Base-by-base conservation (phyloP, 2,888 invertebrate species). In the Malacosoma neustria region DNA sequence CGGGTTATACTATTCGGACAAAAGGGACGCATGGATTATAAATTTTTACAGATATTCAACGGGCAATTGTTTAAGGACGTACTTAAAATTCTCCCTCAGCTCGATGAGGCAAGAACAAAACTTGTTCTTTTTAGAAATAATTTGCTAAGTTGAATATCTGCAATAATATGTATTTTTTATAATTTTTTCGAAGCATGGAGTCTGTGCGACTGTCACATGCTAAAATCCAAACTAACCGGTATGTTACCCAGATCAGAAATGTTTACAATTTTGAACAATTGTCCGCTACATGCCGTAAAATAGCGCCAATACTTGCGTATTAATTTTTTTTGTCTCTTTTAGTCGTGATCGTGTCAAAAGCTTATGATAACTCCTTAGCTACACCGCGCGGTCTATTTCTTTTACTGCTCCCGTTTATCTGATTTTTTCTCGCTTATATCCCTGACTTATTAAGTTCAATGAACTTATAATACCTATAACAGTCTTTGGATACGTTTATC, bases 401-500 rank as follows among this genome's bases (percentile, higher is more conserved):
- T 59, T 54, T 60, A 51, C 69, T 69, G 71, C 66, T 69, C 62
- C 63, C 71, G 72, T 51, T 43, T 63, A 57, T 72, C 74, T 80
- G 79, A 77, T 75, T 71, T 72, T 62, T 67, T 72, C 72, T 71
- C 67, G 68, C 57, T 33, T 68, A 65, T 67, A 72, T 76, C 72
- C 73, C 72, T 65, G 79, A 73, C 74, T 72, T 68, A 63, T 69
- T 57, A 66, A 77, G 80, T 76, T 80, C 79, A 73, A 70, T 62
- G 76, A 81, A 79, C 80, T 43, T 57, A 73, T 76, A 77, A 76
- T 79, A 85, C 72, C 75, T 81, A n/a, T n/a, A 80, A 71, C 84
- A 84, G 84, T 84, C 84, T 85, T 85, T 85, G 84, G 84, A 84
- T 76, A 81, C 57, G 45, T 51, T 72, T 82, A 84, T 79, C 82